Evolutionary conservation across 2,888 invertebrate genomes (phyloP).

Genomic region (Scaptomyza cyrtandrae): DNA sequence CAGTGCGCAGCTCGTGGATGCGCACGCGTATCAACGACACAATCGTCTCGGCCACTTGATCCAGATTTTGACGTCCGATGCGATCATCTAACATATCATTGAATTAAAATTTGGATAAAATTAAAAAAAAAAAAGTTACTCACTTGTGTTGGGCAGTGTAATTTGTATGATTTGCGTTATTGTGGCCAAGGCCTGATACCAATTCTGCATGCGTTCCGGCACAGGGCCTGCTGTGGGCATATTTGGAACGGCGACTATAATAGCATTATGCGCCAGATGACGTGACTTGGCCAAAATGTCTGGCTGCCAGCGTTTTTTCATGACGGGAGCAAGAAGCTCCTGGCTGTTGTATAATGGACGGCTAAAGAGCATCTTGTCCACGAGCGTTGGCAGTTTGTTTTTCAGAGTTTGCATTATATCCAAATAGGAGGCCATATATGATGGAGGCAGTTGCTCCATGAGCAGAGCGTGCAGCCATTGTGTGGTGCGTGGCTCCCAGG

Average conservation of each 20-base stretch:
- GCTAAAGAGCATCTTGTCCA: constrained; percentile 90
- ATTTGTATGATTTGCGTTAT: constrained; percentile 88
- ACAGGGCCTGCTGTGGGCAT: constrained; percentile 85
- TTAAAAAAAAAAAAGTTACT: constrained; percentile 8
- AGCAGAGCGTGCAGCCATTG: constrained; percentile 92
- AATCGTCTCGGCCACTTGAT: constrained; percentile 87
- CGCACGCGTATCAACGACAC: constrained; percentile 88
- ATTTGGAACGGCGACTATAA: constrained; percentile 88
- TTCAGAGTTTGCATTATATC: constrained; percentile 91
- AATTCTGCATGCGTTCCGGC: constrained; percentile 88
- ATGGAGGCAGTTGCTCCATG: constrained; percentile 88
- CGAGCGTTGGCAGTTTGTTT: constrained; percentile 88
- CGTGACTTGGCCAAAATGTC: constrained; percentile 87
- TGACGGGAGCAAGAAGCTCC: constrained; percentile 88
- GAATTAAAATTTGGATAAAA: not conserved
- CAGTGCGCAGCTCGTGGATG: constrained; percentile 89
- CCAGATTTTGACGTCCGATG: constrained; percentile 81
- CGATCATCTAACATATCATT: constrained; percentile 63
- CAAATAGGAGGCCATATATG: constrained; percentile 89
- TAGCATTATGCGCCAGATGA: constrained; percentile 89
- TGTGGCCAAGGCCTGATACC: constrained; percentile 88
- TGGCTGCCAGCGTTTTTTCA: constrained; percentile 90
- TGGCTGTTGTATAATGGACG: constrained; percentile 86
- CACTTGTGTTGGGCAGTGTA: constrained; percentile 80
- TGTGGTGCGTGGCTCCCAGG: constrained; percentile 90